Percentiles rank a stretch among this genome's conserved stretches.
phyloP scores from a whole-genome alignment of 2,113 vertebrate genomes.

The Tachysurus fulvidraco region DNA sequence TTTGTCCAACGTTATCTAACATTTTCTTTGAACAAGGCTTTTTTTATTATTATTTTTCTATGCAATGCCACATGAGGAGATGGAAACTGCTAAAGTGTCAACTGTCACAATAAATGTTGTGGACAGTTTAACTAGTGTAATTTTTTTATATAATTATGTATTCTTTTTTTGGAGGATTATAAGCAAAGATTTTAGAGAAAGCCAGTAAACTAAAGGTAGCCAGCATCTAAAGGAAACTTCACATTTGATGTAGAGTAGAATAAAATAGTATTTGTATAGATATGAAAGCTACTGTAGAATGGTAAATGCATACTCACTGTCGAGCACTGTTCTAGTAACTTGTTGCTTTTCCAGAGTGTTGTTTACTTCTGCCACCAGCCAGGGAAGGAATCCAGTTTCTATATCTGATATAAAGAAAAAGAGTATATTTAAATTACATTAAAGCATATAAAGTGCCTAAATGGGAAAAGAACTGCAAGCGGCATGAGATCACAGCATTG shows the following conservation, averaged over 20 bases:
- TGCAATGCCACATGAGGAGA: too few relatives aligned
- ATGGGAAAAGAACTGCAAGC: background rate
- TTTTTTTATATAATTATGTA: background rate
- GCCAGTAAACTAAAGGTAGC: background rate
- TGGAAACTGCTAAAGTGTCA: too few relatives aligned
- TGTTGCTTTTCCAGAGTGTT: slow-evolving; percentile 72
- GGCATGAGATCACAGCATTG: background rate
- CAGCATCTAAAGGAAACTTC: background rate
- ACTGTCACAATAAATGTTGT: background rate
- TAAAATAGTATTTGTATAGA: background rate
- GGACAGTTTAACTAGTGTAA: background rate
- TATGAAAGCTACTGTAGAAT: background rate
- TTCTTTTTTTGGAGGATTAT: background rate
- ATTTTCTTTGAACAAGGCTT: too few relatives aligned
- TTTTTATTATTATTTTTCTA: too few relatives aligned
- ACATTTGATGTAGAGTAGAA: background rate
- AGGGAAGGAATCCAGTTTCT: slow-evolving; percentile 84
- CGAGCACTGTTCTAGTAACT: slow-evolving; percentile 77
- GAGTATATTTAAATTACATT: slow-evolving; percentile 15
- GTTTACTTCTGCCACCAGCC: slow-evolving; percentile 81
- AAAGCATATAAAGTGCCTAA: background rate
- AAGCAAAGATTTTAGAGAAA: background rate
- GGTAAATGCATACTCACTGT: slow-evolving; percentile 77
- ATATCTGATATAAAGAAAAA: slow-evolving; percentile 76
- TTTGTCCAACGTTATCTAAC: too few relatives aligned